A percentile compares a stretch with the other conserved stretches of the same genome.
These are phyloP conservation scores for Graphium colonna DNA, from an alignment of 2,888 invertebrate species.

Conservation along the genomic window DNA sequence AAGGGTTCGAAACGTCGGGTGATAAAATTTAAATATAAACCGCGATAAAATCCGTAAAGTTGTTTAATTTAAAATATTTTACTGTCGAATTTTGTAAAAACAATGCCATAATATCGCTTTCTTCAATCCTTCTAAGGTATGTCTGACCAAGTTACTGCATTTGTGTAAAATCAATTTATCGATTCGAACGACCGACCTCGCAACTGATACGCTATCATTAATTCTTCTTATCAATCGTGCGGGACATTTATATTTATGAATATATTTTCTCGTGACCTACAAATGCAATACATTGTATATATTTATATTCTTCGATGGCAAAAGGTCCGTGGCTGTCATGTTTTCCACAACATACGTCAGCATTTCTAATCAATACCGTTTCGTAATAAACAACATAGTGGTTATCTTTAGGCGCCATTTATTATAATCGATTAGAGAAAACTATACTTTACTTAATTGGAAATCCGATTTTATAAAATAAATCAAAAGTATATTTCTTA, in stretches of 20 bases:
- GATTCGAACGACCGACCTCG: slow-evolving; percentile 5
- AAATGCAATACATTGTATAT: slow-evolving; percentile 7
- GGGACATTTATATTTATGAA: slow-evolving; percentile 15
- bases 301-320: background rate
- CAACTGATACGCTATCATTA: slow-evolving; percentile 14
- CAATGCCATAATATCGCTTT: too few relatives aligned
- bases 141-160: background rate
- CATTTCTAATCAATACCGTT: background rate
- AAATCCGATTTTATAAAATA: too few relatives aligned
- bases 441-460: background rate
- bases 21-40: too few relatives aligned
- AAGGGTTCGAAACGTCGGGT: too few relatives aligned
- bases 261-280: slow-evolving; percentile 15
- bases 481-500: too few relatives aligned
- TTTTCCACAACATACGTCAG: background rate
- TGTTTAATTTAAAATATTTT: too few relatives aligned
- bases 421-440: too few relatives aligned
- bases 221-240: slow-evolving; percentile 13
- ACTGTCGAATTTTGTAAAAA: too few relatives aligned
- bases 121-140: too few relatives aligned
- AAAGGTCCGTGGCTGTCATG: background rate
- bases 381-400: background rate
- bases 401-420: too few relatives aligned
- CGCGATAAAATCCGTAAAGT: too few relatives aligned
- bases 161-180: slow-evolving; percentile 3